Percentiles rank a stretch among this genome's conserved stretches.
These are phyloP conservation scores for Andrena praecox DNA, from an alignment of 2,888 invertebrate genomes.

Conservation along the genomic window DNA sequence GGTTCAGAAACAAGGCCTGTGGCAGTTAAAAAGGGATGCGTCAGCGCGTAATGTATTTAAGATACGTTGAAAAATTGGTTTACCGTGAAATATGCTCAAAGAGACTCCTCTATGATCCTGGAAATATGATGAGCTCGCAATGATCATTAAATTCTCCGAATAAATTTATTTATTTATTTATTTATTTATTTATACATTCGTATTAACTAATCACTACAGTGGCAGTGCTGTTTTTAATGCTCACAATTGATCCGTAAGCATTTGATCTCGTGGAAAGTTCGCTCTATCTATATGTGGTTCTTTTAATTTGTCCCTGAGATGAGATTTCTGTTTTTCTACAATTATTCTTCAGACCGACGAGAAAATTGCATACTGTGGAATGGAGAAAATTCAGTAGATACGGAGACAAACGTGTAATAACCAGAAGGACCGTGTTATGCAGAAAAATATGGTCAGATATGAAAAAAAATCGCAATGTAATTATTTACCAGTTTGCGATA, in stretches of 20 bases:
- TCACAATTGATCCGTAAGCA: too few relatives aligned
- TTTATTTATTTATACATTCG: background rate
- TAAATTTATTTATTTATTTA: background rate
- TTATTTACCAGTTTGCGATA: background rate
- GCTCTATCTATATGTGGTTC: too few relatives aligned
- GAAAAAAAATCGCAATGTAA: background rate
- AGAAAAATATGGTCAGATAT: too few relatives aligned
- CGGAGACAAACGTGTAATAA: too few relatives aligned
- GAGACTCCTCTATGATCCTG: background rate
- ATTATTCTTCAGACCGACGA: too few relatives aligned
- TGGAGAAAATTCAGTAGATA: too few relatives aligned
- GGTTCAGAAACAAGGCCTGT: slow-evolving; percentile 36
- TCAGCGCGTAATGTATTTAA: slow-evolving; percentile 36
- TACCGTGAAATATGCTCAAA: slow-evolving; percentile 9
- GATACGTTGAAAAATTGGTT: slow-evolving; percentile 23
- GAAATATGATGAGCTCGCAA: background rate
- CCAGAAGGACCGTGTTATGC: too few relatives aligned
- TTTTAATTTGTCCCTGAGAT: too few relatives aligned
- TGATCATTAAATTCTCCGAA: slow-evolving; percentile 1
- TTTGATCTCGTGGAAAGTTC: too few relatives aligned
- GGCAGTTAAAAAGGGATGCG: slow-evolving; percentile 30
- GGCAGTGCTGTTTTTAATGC: too few relatives aligned
- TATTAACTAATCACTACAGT: background rate
- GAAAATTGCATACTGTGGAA: too few relatives aligned
- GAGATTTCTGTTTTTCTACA: too few relatives aligned